phyloP scores from a whole-genome alignment of 2,113 vertebrate genomes.

The Myanophis thanlyinensis region DNA sequence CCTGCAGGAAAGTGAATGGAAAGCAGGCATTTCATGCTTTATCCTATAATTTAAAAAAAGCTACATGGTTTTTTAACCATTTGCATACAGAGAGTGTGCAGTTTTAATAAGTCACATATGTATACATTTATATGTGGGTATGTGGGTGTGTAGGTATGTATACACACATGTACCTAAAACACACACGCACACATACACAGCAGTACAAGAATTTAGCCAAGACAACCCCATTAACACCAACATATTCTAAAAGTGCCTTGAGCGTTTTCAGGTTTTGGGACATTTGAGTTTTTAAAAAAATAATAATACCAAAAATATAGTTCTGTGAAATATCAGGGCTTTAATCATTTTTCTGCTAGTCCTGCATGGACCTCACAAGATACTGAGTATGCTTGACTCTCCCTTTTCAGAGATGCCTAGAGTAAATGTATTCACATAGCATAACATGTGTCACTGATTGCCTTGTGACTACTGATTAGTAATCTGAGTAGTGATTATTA shows the following conservation, averaged over 20 bases:
- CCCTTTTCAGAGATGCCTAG: background rate
- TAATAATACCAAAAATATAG: constrained; percentile 19
- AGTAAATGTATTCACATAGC: background rate
- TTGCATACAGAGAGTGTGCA: constrained; percentile 26
- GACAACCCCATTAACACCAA: constrained; percentile 8
- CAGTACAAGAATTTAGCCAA: constrained; percentile 25
- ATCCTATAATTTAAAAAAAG: constrained; percentile 21
- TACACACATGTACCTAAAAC: background rate
- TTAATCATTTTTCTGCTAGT: constrained; percentile 46
- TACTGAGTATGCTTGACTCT: constrained; percentile 33
- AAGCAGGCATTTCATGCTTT: constrained; percentile 28
- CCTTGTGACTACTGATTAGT: background rate
- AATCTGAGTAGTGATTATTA: background rate
- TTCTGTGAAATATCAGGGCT: constrained; percentile 49
- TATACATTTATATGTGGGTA: background rate
- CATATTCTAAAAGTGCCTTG: background rate
- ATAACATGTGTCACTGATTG: background rate
- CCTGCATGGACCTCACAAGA: background rate
- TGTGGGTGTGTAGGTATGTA: background rate
- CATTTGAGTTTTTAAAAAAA: constrained; percentile 47
- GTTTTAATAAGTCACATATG: constrained; percentile 30
- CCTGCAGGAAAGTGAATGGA: constrained; percentile 38
- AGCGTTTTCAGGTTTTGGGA: constrained; percentile 46
- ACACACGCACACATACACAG: background rate
- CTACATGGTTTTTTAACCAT: constrained; percentile 21